Base-by-base conservation (phyloP, 92 coral and sea anemone genomes). In the Porites lobata region DNA sequence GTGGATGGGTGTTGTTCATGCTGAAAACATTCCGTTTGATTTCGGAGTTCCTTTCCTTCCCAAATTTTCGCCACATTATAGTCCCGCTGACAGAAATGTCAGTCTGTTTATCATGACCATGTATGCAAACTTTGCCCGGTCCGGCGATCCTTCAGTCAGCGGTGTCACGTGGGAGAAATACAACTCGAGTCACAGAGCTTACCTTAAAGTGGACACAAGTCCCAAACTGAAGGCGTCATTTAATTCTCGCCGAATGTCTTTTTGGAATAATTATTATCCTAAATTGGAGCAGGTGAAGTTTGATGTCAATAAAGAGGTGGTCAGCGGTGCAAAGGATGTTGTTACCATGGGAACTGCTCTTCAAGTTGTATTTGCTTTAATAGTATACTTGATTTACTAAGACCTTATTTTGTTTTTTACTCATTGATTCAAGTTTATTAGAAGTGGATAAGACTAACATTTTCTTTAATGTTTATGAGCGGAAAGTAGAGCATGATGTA, bases 231-330 rank as follows among this genome's bases (percentile, higher is more conserved):
- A 81, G 29, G 53, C 50, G 22, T 67, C 77, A 75, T 95, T 93
- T 58, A 80, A 92, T 86, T 81, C 89, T 56, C 92, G 92, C 32
- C 85, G 92, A 65, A 79, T 95, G 85, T 94, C 98, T 0, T 95
- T 95, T 85, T 95, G 98, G 98, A 95, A 95, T 59, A 75, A 82
- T 76, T 95, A 82, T 62, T 84, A 93, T 61, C 96, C 98, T 52
- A 91, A 93, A 80, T 83, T 95, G 50, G 51, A 63, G 11, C 69
- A 87, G 19, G 70, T 81, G 0, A 50, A 63, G 61, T 72, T 91
- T 64, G 86, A 86, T 20, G 61, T 20, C 56, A n/a, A 7, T 19
- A 20, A 70, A 19, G 43, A 56, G 38, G 69, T 69, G 19, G 52
- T 8, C 73, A 84, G 65, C 52, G 72, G 80, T 14, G 72, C 79